Base-by-base conservation (phyloP, 2,113 vertebrate genomes). In the Hypanus sabinus region DNA sequence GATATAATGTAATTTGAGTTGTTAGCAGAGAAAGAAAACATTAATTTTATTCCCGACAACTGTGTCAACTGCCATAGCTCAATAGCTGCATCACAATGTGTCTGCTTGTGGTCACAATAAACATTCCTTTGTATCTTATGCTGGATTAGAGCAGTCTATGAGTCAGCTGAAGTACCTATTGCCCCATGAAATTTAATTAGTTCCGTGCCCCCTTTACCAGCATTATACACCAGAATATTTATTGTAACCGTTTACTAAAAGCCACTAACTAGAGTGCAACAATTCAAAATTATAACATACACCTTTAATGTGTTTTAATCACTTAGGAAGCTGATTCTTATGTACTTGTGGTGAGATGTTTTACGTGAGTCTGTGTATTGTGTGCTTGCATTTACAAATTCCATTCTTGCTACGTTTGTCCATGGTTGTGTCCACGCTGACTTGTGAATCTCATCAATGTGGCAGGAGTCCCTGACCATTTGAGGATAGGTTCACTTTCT, bases 161-260 rank as follows among this genome's bases (percentile, higher is more conserved):
- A 10, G 22, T 55, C 38, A 57, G 20, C 22, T 22, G 16, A 55
- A 38, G 24, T 85, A 85, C 27, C 46, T 27, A 85, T 9, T 24
- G 38, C 80, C 80, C 38, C 46, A 14, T 65, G 85, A 7, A 18
- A 65, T 65, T 88, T 88, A 65, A 33, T 88, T 65, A 62, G 30
- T 57, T 20, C 20, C 6, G 7, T 1, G 12, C 60, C 60, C 60
- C 30, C 85, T 65, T 1, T 65, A 7, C 30, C 85, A 88, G 60
- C 85, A 65, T 88, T 88, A 9, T 65, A 65, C 85, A 88, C 85
- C 57, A 88, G 85, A 65, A 65, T 65, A 65, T 65, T 88, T 88
- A 18, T 88, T 88, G 85, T 65, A 18, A 65, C 60, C 2, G 16
- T 36, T 36, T 68, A 68, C 12, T 68, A 68, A 91, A 68, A 92